Percentiles rank a stretch among this genome's conserved stretches.
These are phyloP conservation scores for Takifugu bimaculatus DNA, from an alignment of 2,113 vertebrate genomes.

Conservation along the genomic window DNA sequence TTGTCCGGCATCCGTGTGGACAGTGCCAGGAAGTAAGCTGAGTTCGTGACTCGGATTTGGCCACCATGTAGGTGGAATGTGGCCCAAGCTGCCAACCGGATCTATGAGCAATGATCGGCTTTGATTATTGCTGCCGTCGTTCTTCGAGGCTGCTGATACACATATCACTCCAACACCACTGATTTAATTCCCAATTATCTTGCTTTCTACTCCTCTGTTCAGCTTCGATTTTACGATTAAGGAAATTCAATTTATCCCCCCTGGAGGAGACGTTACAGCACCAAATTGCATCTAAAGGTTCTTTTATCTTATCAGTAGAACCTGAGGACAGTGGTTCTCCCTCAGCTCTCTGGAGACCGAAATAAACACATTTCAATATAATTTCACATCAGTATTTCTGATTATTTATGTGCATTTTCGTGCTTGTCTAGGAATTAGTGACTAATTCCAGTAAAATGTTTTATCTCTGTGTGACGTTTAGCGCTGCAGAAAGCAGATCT, in stretches of 20 bases:
- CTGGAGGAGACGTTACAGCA: slow-evolving; percentile 27
- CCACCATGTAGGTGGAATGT: slow-evolving; percentile 21
- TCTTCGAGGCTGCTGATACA: background rate
- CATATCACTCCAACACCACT: slow-evolving; percentile 27
- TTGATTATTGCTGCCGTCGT: background rate
- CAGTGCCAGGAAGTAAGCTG: slow-evolving; percentile 18
- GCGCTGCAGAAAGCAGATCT: slow-evolving; percentile 44
- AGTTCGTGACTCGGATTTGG: background rate
- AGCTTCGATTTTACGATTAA: slow-evolving; percentile 54
- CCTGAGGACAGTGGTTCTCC: slow-evolving; percentile 16
- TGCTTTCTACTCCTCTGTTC: slow-evolving; percentile 5
- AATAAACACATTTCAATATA: slow-evolving; percentile 6
- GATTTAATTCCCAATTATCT: slow-evolving; percentile 41
- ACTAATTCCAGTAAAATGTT: background rate
- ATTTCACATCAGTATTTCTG: background rate
- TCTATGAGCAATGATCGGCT: slow-evolving; percentile 9
- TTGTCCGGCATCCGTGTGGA: slow-evolving; percentile 43
- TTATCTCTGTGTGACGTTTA: slow-evolving; percentile 27
- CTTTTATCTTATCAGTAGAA: slow-evolving; percentile 23
- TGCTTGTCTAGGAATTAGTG: too few species aligned
- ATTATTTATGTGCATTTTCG: too few species aligned
- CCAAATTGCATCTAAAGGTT: slow-evolving; percentile 27
- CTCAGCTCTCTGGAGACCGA: slow-evolving; percentile 32
- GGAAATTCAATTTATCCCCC: slow-evolving; percentile 53
- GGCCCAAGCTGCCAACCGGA: slow-evolving; percentile 29